Conservation (phyloP, 2,888 invertebrate species). For the Athalia rosae region DNA sequence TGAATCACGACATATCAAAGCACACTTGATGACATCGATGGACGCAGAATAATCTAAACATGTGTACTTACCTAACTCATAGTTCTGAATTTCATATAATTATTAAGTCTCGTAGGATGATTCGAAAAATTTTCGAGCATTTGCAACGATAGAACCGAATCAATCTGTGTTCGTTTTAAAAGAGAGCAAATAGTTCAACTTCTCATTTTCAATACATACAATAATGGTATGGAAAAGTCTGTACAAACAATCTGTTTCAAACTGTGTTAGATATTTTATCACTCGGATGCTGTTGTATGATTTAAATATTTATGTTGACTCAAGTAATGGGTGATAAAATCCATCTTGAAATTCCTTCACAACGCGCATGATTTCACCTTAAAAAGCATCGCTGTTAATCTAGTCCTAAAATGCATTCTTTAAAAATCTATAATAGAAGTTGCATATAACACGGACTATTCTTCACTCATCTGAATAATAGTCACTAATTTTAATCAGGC, state of each 20-base stretch:
- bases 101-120: neutral
- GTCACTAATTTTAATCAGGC: neutral
- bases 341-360: conserved; percentile 9
- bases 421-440: conserved; percentile 15
- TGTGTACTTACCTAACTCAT: neutral
- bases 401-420: conserved; percentile 21
- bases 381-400: conserved; percentile 9
- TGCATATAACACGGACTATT: neutral
- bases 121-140: neutral
- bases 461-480: neutral
- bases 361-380: conserved; percentile 4
- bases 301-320: conserved; percentile 30
- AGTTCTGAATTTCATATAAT: neutral
- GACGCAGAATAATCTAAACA: neutral
- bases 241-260: conserved; percentile 3
- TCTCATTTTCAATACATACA: conserved; percentile 12
- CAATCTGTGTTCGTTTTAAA: conserved; percentile 3
- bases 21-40: neutral
- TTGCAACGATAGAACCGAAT: conserved; percentile 4
- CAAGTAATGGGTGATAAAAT: conserved; percentile 20
- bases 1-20: conserved; percentile 14
- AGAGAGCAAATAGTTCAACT: conserved; percentile 20
- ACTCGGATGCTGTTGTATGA: conserved; percentile 24
- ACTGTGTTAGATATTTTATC: conserved; percentile 9
- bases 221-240: conserved; percentile 13